Evolutionary conservation across 2,888 invertebrate genomes (phyloP).

Genomic region (Strigamia maritima): DNA sequence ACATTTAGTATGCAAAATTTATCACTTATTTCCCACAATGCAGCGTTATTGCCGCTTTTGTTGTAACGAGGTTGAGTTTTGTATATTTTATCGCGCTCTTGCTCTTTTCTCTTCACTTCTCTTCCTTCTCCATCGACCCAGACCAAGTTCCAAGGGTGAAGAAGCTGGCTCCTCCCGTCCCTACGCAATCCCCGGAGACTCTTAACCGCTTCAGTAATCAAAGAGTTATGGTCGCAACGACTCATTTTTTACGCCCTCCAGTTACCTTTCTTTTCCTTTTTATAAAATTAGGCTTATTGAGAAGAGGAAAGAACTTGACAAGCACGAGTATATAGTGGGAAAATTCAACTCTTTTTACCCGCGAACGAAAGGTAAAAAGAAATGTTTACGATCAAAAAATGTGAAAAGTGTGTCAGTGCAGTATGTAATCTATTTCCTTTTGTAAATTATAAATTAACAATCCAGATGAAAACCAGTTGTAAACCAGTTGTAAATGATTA

Average conservation of each 20-base stretch:
- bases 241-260: constrained; percentile 9
- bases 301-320: background rate
- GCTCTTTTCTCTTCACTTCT: constrained; percentile 15
- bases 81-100: constrained; percentile 25
- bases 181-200: background rate
- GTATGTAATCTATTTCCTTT: too few species aligned
- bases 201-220: constrained; percentile 27
- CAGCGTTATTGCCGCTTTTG: background rate
- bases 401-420: too few species aligned
- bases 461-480: too few species aligned
- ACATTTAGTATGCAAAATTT: background rate
- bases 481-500: too few species aligned
- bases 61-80: background rate
- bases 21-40: background rate
- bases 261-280: background rate
- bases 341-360: background rate
- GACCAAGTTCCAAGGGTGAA: constrained; percentile 7
- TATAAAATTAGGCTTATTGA: constrained; percentile 6
- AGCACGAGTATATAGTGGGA: background rate
- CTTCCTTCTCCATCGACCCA: constrained; percentile 12
- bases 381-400: too few species aligned
- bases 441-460: too few species aligned
- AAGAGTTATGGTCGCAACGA: constrained; percentile 20
- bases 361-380: too few species aligned
- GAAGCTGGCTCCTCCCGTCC: background rate